Conservation (phyloP, 2,113 vertebrate species). For the Tetrax tetrax region DNA sequence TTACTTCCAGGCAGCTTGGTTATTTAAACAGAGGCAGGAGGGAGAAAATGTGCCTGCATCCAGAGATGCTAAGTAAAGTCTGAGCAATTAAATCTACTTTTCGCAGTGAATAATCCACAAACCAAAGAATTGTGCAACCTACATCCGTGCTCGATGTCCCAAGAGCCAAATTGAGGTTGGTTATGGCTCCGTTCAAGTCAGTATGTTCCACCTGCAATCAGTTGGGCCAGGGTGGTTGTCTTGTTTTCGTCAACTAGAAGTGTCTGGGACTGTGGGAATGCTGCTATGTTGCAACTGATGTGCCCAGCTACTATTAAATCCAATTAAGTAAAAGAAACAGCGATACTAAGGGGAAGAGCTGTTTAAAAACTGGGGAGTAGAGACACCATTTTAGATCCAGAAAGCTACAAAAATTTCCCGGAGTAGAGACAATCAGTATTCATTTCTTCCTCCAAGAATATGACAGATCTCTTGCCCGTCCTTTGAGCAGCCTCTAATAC, state of each 20-base stretch:
- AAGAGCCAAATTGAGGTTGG: background rate
- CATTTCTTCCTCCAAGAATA: background rate
- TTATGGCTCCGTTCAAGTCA: background rate
- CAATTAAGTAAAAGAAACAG: background rate
- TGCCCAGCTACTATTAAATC: background rate
- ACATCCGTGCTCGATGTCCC: background rate
- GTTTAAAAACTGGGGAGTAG: background rate
- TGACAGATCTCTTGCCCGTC: background rate
- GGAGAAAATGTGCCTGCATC: background rate
- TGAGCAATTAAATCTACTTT: background rate
- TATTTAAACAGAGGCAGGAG: background rate
- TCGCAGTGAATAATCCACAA: background rate
- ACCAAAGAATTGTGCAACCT: background rate
- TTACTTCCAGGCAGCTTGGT: background rate
- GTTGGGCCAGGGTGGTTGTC: background rate
- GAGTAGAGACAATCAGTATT: background rate
- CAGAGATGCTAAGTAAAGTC: background rate
- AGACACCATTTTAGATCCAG: background rate
- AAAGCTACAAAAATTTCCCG: background rate
- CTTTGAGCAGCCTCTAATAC: constrained; percentile 33
- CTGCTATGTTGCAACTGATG: background rate
- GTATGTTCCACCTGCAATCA: background rate
- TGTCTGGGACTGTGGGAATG: background rate
- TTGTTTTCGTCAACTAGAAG: constrained; percentile 11
- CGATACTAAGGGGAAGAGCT: background rate